phyloP scores from a whole-genome alignment of 2,888 invertebrate genomes.

The Entomobrya multifasciata region DNA sequence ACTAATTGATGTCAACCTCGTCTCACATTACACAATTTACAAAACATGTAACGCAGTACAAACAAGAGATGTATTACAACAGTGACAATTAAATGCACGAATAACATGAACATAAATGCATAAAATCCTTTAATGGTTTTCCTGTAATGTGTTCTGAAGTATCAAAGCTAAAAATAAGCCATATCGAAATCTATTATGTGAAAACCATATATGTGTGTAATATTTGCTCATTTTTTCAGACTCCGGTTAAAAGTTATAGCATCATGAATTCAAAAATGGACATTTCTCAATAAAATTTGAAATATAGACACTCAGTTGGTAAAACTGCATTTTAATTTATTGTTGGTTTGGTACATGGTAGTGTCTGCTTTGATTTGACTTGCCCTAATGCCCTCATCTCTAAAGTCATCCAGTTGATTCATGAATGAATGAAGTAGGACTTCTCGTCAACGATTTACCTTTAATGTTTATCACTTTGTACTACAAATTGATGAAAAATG shows the following conservation, averaged over 20 bases:
- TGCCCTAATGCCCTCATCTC: slow-evolving; percentile 63
- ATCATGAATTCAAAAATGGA: not conserved
- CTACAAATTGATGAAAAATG: not conserved
- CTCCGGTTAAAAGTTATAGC: not conserved
- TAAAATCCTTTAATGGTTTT: too few relatives aligned
- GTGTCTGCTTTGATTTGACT: slow-evolving; percentile 11
- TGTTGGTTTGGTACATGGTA: too few relatives aligned
- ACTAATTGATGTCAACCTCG: slow-evolving; percentile 20
- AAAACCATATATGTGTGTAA: too few relatives aligned
- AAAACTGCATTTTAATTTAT: not conserved
- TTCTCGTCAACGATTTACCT: slow-evolving; percentile 18
- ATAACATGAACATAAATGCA: too few relatives aligned
- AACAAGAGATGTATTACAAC: too few relatives aligned
- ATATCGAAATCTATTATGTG: too few relatives aligned
- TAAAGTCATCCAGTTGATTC: slow-evolving; percentile 61
- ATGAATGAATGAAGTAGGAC: slow-evolving; percentile 41
- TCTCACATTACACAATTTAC: too few relatives aligned
- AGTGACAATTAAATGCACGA: too few relatives aligned
- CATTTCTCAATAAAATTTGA: slow-evolving; percentile 20
- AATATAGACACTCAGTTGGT: not conserved
- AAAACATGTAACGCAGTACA: too few relatives aligned
- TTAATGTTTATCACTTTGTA: not conserved
- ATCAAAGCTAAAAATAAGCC: too few relatives aligned
- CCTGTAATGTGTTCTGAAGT: too few relatives aligned
- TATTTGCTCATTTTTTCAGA: not conserved